Percentiles rank a stretch among this genome's conserved stretches.
These are phyloP conservation scores for Clusia tigrina DNA, from an alignment of 2,888 invertebrate genomes.

Conservation along the genomic window DNA sequence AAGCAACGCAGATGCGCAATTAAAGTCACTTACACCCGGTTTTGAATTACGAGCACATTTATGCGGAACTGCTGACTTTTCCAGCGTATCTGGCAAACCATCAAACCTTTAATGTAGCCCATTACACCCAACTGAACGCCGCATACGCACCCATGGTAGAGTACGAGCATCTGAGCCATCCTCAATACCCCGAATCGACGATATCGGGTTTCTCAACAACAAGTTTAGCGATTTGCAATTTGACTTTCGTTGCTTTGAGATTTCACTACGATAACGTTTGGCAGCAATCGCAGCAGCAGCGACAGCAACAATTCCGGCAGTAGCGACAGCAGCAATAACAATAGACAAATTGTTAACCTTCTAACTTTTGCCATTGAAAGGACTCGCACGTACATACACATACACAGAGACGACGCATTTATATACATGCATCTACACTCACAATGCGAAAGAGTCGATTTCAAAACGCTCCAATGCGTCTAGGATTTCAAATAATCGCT, in stretches of 20 bases:
- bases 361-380: slow-evolving; percentile 26
- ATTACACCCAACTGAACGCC: slow-evolving; percentile 27
- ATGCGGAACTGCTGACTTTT: slow-evolving; percentile 47
- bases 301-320: slow-evolving; percentile 34
- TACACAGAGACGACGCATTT: no score
- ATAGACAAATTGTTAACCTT: slow-evolving; percentile 47
- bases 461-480: slow-evolving; percentile 59
- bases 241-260: slow-evolving; percentile 47
- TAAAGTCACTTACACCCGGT: slow-evolving; percentile 38
- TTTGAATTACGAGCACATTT: slow-evolving; percentile 37
- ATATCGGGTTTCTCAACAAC: slow-evolving; percentile 54
- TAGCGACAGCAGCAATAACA: slow-evolving; percentile 26
- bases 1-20: slow-evolving; percentile 51
- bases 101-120: slow-evolving; percentile 29
- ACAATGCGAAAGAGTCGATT: slow-evolving; percentile 43
- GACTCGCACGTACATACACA: background rate
- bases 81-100: slow-evolving; percentile 33
- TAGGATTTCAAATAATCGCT: slow-evolving; percentile 61
- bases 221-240: slow-evolving; percentile 56
- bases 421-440: background rate
- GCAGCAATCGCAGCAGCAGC: slow-evolving; percentile 37
- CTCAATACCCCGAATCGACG: background rate
- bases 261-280: slow-evolving; percentile 48
- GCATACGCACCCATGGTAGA: background rate
- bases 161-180: no score